Conservation (phyloP, 1,140 invertebrate genomes). For the Musca vetustissima region DNA sequence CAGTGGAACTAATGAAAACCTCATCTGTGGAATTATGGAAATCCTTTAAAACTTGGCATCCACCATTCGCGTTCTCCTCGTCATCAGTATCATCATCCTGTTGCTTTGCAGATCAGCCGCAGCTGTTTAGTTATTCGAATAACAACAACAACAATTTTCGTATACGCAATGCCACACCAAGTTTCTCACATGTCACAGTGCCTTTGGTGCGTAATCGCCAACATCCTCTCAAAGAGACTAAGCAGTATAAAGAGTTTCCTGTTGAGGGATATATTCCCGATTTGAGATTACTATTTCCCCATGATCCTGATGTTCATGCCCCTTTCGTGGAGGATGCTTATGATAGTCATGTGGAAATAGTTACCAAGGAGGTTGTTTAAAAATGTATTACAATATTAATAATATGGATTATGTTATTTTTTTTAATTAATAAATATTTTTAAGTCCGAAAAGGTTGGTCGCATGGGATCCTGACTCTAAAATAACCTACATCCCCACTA, state of each 20-base stretch:
- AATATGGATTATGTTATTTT: no score
- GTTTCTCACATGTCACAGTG: constrained; percentile 25
- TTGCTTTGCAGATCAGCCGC: no score
- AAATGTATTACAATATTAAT: no score
- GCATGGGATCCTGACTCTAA: no score
- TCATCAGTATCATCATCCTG: background rate
- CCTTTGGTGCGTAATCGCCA: constrained; percentile 28
- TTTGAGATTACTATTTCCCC: constrained; percentile 25
- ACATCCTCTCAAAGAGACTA: constrained; percentile 27
- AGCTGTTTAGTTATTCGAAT: no score
- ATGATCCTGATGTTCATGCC: constrained; percentile 29
- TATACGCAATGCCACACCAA: constrained; percentile 14
- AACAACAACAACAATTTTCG: constrained; percentile 17
- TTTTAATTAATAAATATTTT: no score
- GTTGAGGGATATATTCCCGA: background rate
- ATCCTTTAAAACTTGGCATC: constrained; percentile 26
- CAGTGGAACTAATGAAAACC: constrained; percentile 7
- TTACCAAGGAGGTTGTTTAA: no score
- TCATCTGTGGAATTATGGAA: constrained; percentile 11
- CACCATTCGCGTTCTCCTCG: background rate
- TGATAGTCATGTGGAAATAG: no score
- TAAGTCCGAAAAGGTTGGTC: no score
- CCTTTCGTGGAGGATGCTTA: background rate
- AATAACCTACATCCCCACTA: no score
- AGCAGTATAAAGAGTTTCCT: constrained; percentile 13